Base-by-base conservation (phyloP, 2,888 invertebrate genomes). In the Melikaiella ostensackeni region DNA sequence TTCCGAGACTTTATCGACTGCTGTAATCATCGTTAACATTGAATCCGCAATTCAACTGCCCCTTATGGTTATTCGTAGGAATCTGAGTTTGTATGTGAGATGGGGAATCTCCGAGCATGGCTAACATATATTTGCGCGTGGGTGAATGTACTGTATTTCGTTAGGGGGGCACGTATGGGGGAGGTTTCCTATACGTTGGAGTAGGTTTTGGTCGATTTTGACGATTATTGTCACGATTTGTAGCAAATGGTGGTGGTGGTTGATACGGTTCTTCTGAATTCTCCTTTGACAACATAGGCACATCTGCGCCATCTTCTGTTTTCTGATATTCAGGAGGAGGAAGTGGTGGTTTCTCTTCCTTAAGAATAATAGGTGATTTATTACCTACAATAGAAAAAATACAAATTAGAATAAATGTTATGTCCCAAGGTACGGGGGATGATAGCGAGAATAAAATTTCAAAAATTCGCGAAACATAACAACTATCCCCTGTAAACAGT, bases 81-180 rank as follows among this genome's bases (percentile, higher is more conserved):
- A 74, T 35, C 19, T 57, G 33, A 74, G 59, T 74, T 33, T 35
- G 89, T 84, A 84, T 85, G 84, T 89, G 89, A 80, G 86, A 88
- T 77, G 89, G 88, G 82, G 88, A 87, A 82, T 89, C 89, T 86
- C 90, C 90, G 85, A 91, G 88, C 90, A 91, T 89, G 80, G 90
- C 90, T 85, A 89, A 84, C 91, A 90, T 90, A 82, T 90, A 90
- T 84, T 89, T 90, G 84, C 90, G 90, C 81, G 90, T 90, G 73
- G 90, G 89, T 84, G 89, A 89, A 83, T 89, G 88, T 74, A 89
- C 83, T 77, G 86, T 82, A 82, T 87, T 90, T 87, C 90, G 91
- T 98, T 98, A 98, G 92, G 98, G 98, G 86, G 98, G 98, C 88
- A 98, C 98, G 92, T 99, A 98, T 57, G 98, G 98, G 80, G 98